Percentiles rank a stretch among this genome's conserved stretches.
These are phyloP conservation scores for Zosterops japonicus DNA, from an alignment of 2,113 vertebrate genomes.

Conservation along the genomic window DNA sequence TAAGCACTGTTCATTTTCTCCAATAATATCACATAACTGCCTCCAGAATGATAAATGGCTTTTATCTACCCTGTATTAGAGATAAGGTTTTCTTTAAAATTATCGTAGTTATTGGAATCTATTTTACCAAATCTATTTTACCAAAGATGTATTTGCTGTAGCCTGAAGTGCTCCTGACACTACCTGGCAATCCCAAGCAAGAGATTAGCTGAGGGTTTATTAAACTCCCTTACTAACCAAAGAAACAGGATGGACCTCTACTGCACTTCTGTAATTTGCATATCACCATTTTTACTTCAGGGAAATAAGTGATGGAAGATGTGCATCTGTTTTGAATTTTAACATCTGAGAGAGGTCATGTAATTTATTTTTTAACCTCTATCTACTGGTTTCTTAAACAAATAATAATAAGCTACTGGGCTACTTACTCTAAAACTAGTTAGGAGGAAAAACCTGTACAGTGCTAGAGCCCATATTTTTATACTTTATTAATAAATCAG, in stretches of 20 bases:
- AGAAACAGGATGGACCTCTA: background rate
- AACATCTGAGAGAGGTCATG: background rate
- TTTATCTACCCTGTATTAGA: constrained; percentile 17
- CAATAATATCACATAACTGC: background rate
- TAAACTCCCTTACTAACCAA: background rate
- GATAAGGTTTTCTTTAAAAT: constrained; percentile 33
- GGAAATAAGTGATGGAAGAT: background rate
- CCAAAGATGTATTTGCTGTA: background rate
- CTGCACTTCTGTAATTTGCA: background rate
- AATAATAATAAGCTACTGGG: background rate
- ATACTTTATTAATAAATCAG: background rate
- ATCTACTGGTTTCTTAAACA: background rate
- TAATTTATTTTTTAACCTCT: background rate
- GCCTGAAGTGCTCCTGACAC: background rate
- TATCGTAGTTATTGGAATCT: constrained; percentile 39
- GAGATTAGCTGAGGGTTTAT: background rate
- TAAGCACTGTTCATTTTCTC: background rate
- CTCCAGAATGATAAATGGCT: constrained; percentile 26
- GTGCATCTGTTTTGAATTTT: background rate
- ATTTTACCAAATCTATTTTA: background rate
- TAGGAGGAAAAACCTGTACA: background rate
- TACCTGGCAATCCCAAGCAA: background rate
- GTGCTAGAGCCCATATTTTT: background rate
- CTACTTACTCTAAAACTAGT: background rate
- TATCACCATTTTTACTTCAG: background rate